Conservation (phyloP, 2,797 vertebrate genomes). For the Coluber constrictor region DNA sequence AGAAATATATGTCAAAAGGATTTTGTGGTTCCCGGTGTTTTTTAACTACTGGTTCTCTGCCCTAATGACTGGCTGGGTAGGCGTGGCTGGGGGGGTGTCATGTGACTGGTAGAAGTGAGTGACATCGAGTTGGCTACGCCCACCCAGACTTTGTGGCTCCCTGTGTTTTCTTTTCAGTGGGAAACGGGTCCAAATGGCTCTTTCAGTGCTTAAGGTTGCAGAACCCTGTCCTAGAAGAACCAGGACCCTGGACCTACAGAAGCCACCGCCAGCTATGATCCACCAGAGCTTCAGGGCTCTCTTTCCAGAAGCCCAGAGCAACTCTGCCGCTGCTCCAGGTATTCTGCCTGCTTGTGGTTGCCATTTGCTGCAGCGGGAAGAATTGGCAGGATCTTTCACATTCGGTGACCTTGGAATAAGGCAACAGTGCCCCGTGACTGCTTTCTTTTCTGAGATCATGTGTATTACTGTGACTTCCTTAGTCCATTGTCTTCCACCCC, state of each 20-base stretch:
- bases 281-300: neutral
- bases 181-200: too few relatives aligned
- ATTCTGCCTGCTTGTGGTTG: neutral
- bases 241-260: neutral
- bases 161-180: too few relatives aligned
- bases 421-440: neutral
- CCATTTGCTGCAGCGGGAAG: neutral
- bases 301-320: neutral
- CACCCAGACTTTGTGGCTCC: too few relatives aligned
- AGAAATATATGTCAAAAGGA: too few relatives aligned
- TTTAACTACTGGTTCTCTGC: too few relatives aligned
- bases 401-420: neutral
- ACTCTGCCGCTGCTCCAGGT: neutral
- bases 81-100: too few relatives aligned
- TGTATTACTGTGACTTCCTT: neutral
- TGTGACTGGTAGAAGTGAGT: too few relatives aligned
- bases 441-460: neutral
- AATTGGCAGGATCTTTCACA: neutral
- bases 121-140: too few relatives aligned
- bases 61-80: too few relatives aligned
- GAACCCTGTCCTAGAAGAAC: neutral
- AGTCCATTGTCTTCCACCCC: neutral
- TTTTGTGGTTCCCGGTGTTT: too few relatives aligned
- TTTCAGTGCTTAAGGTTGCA: too few relatives aligned
- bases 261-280: neutral